Evolutionary conservation across 1,140 invertebrate genomes (phyloP).

Genomic region (Chionoecetes opilio): DNA sequence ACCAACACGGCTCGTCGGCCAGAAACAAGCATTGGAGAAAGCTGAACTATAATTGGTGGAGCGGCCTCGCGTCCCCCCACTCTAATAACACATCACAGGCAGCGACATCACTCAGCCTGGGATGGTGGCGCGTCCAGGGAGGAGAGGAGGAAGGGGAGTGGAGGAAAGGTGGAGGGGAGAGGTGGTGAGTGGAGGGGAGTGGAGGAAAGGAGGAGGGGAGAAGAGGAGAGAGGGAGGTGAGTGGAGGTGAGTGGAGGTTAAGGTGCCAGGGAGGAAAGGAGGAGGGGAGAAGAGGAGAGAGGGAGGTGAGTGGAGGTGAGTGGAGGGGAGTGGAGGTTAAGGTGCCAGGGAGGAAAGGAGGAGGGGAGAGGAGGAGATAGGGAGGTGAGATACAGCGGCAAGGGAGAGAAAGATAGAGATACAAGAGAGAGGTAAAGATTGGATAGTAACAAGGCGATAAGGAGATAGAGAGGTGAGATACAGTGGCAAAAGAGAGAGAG

Average conservation of each 20-base stretch:
- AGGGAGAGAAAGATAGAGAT: not conserved
- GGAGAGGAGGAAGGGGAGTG: not conserved
- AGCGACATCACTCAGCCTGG: not conserved
- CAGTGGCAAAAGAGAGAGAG: not conserved
- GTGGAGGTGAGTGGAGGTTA: not conserved
- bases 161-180: not conserved
- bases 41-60: slow-evolving; percentile 28
- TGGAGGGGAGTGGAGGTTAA: no score
- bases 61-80: not conserved
- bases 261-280: not conserved
- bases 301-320: not conserved
- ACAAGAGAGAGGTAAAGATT: not conserved
- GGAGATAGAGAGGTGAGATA: not conserved
- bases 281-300: not conserved
- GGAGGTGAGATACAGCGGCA: not conserved
- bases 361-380: not conserved
- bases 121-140: not conserved
- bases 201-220: not conserved
- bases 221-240: not conserved
- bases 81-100: slow-evolving; percentile 5
- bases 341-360: not conserved
- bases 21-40: slow-evolving; percentile 18
- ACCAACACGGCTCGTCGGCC: not conserved
- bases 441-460: not conserved
- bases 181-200: not conserved